These are phyloP conservation scores for Strigamia transsilvanica DNA, from an alignment of 2,888 invertebrate species.

Conservation along the genomic window DNA sequence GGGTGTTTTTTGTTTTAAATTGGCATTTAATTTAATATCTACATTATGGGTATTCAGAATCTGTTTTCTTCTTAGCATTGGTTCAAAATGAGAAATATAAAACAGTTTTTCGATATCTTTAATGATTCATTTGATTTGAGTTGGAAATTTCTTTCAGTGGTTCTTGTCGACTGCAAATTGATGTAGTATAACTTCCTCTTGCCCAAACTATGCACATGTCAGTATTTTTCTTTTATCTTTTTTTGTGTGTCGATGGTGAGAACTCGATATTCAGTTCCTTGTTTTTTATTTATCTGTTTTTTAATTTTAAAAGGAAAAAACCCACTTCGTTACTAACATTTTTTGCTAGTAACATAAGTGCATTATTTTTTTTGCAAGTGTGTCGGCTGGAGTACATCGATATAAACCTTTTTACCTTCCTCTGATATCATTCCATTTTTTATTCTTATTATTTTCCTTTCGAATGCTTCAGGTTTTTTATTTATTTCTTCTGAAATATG, in stretches of 20 bases:
- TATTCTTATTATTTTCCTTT: neutral
- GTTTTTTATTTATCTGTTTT: constrained; percentile 7
- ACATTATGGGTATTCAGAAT: no score
- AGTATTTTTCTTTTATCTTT: neutral
- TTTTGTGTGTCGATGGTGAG: neutral
- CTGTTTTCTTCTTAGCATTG: no score
- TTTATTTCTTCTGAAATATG: neutral
- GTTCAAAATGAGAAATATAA: no score
- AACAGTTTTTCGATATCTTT: neutral
- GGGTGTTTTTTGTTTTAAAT: neutral
- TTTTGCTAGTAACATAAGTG: constrained; percentile 43
- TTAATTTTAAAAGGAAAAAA: neutral
- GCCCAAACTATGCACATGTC: constrained; percentile 46
- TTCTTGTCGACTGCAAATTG: constrained; percentile 19
- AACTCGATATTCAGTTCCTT: constrained; percentile 41
- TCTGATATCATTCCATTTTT: constrained; percentile 16
- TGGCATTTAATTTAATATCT: no score
- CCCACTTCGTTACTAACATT: constrained; percentile 19
- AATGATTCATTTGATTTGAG: constrained; percentile 5
- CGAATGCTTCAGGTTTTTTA: neutral
- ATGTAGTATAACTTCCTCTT: constrained; percentile 44
- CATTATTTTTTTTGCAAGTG: constrained; percentile 40
- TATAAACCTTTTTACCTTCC: constrained; percentile 20
- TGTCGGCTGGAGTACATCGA: constrained; percentile 49
- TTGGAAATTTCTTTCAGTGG: neutral